phyloP scores from a whole-genome alignment of 2,888 invertebrate genomes.

The Girardia tigrina region DNA sequence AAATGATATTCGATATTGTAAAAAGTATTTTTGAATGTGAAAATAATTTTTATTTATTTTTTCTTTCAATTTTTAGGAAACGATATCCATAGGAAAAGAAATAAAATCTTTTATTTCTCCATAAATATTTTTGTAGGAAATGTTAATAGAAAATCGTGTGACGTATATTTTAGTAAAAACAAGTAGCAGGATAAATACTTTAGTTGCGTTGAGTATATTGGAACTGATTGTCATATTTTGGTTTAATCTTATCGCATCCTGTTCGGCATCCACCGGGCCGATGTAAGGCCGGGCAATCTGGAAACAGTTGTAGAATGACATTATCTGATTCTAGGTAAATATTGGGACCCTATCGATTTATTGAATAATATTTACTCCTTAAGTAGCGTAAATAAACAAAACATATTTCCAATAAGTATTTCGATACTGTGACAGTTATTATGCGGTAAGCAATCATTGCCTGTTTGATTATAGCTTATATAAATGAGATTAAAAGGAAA shows the following conservation, averaged over 20 bases:
- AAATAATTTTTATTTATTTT: too few species aligned
- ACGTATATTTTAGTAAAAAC: too few species aligned
- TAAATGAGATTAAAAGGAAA: too few species aligned
- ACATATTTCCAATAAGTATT: conserved; percentile 23
- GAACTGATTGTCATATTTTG: conserved; percentile 23
- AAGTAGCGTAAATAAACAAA: conserved; percentile 20
- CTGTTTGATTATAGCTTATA: too few species aligned
- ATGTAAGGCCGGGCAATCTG: conserved; percentile 2
- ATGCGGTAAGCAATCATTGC: too few species aligned
- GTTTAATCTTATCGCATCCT: conserved; percentile 13
- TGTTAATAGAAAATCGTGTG: too few species aligned
- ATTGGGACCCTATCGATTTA: conserved; percentile 23
- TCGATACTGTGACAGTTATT: background rate
- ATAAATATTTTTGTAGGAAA: too few species aligned
- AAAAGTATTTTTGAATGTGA: too few species aligned
- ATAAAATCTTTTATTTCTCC: too few species aligned
- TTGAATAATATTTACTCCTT: conserved; percentile 23
- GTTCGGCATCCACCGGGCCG: conserved; percentile 23
- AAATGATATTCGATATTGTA: too few species aligned
- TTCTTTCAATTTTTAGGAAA: too few species aligned
- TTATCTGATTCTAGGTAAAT: conserved; percentile 23
- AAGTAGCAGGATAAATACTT: conserved; percentile 17
- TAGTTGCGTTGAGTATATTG: conserved; percentile 16
- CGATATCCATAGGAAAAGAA: too few species aligned
- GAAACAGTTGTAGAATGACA: conserved; percentile 23